Conservation (phyloP, 23 tunicate genomes). For the Diplosoma virens region DNA sequence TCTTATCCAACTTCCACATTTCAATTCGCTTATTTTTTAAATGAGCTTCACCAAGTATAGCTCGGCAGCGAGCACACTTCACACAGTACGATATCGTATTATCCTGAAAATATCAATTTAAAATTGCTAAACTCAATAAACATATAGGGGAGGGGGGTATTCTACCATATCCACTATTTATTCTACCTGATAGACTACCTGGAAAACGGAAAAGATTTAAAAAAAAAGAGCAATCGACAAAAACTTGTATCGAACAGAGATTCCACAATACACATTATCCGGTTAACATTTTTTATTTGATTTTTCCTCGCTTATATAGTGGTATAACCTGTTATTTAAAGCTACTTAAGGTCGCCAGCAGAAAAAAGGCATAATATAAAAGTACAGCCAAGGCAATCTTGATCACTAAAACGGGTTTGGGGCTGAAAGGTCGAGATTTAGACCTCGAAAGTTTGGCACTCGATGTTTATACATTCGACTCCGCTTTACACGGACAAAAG, state of each 20-base stretch:
- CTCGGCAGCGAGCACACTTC: constrained; percentile 58
- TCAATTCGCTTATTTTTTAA: constrained; percentile 22
- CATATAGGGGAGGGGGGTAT: not conserved
- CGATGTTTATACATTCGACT: no score
- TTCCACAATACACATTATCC: not conserved
- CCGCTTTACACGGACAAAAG: no score
- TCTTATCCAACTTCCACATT: constrained; percentile 41
- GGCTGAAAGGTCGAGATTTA: no score
- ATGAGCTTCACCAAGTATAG: constrained; percentile 42
- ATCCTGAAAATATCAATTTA: not conserved
- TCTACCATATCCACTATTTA: not conserved
- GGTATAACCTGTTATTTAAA: no score
- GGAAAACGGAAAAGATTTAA: not conserved
- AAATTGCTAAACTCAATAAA: not conserved
- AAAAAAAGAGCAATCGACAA: not conserved
- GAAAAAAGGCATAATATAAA: no score
- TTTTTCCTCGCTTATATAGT: no score
- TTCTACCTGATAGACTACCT: not conserved
- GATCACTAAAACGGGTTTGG: no score
- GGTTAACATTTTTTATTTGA: no score
- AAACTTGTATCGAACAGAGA: not conserved
- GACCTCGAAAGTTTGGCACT: no score
- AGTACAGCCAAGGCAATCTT: no score
- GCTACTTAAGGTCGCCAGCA: no score
- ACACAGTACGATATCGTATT: constrained; percentile 8